Evolutionary conservation across 2,888 invertebrate genomes (phyloP), one percentile per base, ranked within the genome.

Genomic region (Ptychoptera albimana): DNA sequence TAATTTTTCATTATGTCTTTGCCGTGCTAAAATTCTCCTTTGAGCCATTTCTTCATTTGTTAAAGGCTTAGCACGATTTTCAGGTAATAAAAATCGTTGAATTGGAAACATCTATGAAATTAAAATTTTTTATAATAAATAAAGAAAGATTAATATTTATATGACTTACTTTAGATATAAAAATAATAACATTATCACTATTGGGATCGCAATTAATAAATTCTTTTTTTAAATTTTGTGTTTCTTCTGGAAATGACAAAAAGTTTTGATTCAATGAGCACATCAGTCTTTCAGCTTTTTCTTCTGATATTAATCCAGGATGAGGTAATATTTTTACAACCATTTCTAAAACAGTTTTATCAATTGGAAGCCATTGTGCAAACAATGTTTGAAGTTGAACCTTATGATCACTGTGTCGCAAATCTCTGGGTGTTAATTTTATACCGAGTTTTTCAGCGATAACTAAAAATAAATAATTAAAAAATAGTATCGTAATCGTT

Each of bases 31-130:
- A 54, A 81, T 81, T 45, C 82, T 68, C 43, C 84, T 71, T 8
- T 70, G 59, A 10, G 75, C 71, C 60, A 89, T 71, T 59, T 89
- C 85, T 58, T 81, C 80, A 12, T 70, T 69, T 1, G 81, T 85
- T 48, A 88, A 65, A n/a, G 76, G 72, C 58, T 82, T 83, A 8
- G 80, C 76, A 59, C 77, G 81, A 60, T 88, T 83, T 59, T 87
- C 77, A 0, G 91, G 89, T 50, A 94, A 60, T 47, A 70, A 66
- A 51, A 72, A 76, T 48, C 73, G 75, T 56, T 88, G 84, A 23
- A 82, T 75, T 43, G 85, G 79, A 65, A 87, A 82, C 91, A 96
- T 92, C 73, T 94, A 91, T 0, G 91, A 91, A 54, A 86, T 67
- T 56, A 74, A 79, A 38, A 32, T 10, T 11, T 9, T n/a, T 15